Base-by-base conservation (phyloP, 1,140 invertebrate species). In the Delia radicum region DNA sequence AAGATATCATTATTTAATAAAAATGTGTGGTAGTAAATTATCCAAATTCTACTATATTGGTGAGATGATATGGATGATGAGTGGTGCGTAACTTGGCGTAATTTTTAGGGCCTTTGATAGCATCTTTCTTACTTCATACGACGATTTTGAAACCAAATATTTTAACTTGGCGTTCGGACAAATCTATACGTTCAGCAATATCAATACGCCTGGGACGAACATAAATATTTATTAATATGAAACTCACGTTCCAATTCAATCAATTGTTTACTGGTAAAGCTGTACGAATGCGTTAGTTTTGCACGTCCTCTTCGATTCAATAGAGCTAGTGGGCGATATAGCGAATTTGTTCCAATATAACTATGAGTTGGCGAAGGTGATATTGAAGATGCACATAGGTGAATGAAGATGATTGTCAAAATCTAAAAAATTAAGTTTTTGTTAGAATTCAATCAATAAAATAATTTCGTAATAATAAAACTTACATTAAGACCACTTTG, bases 251-350 rank as follows among this genome's bases (percentile, higher is more conserved):
- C 97, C 85, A 98, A 87, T 87, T 98, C 96, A 78, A 99, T 88
- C 29, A 98, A 89, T 87, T 99, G 97, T 2, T 95, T 97, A 85
- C 98, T 97, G 24, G 96, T 98, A 88, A 98, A 99, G 97, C 97
- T 33, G 97, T 99, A 74, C 97, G 90, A 75, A 97, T 89, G 81
- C 96, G 90, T 15, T 73, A 6, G 42, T 6, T 13, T 73, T 73
- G 15, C 3, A 29, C 7, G 63, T n/a, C 8, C 26, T 21, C 31
- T 26, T 27, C 42, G 71, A 73, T 13, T 37, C 69, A 10, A 42
- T 37, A 2, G 31, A 48, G 13, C 31, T 26, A 6, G 69, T 12
- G 18, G 69, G 69, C 18, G 69, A 48, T 7, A 48, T 5, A 6
- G 69, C 7, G 69, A n/a, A 12, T 2, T 42, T 12, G 29, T 26